Evolutionary conservation across 2,888 invertebrate genomes (phyloP), one percentile per base, ranked within the genome.

Genomic region (Platynereis dumerilii): DNA sequence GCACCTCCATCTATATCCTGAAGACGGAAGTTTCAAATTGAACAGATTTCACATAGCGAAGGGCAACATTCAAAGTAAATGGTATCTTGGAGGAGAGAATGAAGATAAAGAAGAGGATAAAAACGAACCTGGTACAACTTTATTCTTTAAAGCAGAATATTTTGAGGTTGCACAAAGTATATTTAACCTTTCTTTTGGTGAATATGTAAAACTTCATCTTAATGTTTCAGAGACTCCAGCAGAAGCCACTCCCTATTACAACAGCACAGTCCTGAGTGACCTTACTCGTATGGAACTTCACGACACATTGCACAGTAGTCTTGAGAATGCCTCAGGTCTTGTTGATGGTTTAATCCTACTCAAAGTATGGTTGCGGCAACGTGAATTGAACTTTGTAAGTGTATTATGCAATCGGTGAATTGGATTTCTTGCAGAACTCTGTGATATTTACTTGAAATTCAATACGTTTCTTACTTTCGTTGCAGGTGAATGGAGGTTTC

Each of bases 341-440:
- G 89, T 89, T 77, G 91, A 94, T 75, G 94, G 91, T 0, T 86
- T 95, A n/a, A 87, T 69, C 24, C 85, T 96, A 56, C 81, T 96
- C 0, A 92, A 92, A 81, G 89, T 96, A 39, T 96, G 96, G 96
- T 80, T 93, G 15, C 87, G 88, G 29, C 94, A 95, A 80, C 87
- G 94, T 55, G 88, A 90, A 66, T 80, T 94, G 3, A 86, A 88
- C 61, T 60, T 68, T 73, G 80, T 80, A 66, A 58, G 54, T 26
- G n/a, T 22, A 24, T 17, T 57, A 26, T 34, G 27, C 45, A 34
- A 57, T 12, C 56, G 52, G 24, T 54, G 48, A n/a, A n/a, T 58
- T 3, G n/a, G 7, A 17, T 28, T 26, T 7, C 24, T 55, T n/a
- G 29, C 7, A 34, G 20, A 5, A 48, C 7, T 48, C 22, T 10